A percentile compares a stretch with the other conserved stretches of the same genome.
Evolutionary conservation across 1,140 invertebrate genomes (phyloP).

Genomic region (Zeugodacus cucurbitae): DNA sequence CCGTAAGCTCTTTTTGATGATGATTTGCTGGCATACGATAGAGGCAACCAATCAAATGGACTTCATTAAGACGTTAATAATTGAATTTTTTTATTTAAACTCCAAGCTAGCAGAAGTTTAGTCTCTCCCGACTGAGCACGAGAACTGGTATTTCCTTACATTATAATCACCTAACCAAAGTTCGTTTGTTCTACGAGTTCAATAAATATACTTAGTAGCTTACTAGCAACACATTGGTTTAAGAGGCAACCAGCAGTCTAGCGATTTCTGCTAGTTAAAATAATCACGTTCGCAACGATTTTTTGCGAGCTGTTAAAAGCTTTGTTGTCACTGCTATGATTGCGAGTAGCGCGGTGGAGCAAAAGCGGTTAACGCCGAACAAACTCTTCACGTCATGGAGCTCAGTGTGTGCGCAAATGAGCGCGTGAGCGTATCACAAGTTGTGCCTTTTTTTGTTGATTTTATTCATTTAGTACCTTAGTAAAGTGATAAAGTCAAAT

Average conservation of each 20-base stretch:
- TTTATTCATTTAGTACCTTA: background rate
- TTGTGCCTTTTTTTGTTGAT: background rate
- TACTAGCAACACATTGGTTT: background rate
- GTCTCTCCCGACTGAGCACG: background rate
- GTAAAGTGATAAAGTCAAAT: background rate
- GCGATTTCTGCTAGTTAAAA: too few species aligned
- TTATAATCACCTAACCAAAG: background rate
- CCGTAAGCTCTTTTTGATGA: background rate
- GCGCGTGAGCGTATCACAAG: constrained; percentile 27
- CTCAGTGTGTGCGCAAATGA: background rate
- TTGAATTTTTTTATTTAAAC: too few species aligned
- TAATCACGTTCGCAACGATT: constrained; percentile 8
- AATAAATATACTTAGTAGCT: background rate
- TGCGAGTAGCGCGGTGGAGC: background rate
- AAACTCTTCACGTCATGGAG: background rate
- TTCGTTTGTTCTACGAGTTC: background rate
- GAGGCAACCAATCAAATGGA: background rate
- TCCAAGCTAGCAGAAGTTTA: too few species aligned
- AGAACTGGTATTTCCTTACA: background rate
- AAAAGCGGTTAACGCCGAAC: background rate
- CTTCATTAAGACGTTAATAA: background rate
- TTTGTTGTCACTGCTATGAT: background rate
- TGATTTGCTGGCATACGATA: background rate
- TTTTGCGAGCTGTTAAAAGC: background rate
- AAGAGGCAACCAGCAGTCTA: background rate